Percentiles rank a stretch among this genome's conserved stretches.
These are phyloP conservation scores for Phyllopteryx taeniolatus DNA, from an alignment of 2,113 vertebrate species.

Conservation along the genomic window DNA sequence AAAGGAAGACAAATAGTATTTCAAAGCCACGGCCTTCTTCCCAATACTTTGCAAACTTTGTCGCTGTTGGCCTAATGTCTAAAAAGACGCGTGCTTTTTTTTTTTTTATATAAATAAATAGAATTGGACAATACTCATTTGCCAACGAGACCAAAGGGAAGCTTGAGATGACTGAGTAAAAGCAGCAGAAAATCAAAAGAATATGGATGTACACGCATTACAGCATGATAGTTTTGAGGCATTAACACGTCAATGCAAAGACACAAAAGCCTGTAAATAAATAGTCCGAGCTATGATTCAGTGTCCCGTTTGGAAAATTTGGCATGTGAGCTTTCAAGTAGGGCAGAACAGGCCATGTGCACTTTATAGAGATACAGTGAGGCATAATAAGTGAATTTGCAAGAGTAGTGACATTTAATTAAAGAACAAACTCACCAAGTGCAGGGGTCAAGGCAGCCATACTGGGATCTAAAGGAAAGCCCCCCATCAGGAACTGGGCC, in stretches of 20 bases:
- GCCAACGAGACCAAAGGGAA: neutral
- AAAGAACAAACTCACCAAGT: constrained; percentile 81
- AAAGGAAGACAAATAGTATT: constrained; percentile 12
- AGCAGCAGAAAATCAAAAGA: neutral
- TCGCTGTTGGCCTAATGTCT: neutral
- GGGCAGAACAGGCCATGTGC: constrained; percentile 8
- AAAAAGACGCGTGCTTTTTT: neutral
- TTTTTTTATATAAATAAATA: neutral
- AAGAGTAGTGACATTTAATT: constrained; percentile 4
- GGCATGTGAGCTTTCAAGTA: constrained; percentile 28
- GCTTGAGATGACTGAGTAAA: neutral
- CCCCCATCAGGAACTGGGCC: constrained; percentile 89
- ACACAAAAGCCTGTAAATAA: neutral
- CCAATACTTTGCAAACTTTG: constrained; percentile 6
- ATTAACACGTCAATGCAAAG: neutral
- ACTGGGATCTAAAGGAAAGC: constrained; percentile 90
- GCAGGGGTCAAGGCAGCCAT: constrained; percentile 86
- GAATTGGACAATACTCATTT: neutral
- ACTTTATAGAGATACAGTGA: neutral
- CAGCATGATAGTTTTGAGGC: neutral
- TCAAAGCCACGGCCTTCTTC: neutral
- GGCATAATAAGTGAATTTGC: constrained; percentile 5
- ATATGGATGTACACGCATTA: neutral
- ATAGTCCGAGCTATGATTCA: neutral
- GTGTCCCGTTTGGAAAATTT: constrained; percentile 25